Base-by-base conservation (phyloP, 1,140 invertebrate genomes). In the Diploscapter pachys region DNA sequence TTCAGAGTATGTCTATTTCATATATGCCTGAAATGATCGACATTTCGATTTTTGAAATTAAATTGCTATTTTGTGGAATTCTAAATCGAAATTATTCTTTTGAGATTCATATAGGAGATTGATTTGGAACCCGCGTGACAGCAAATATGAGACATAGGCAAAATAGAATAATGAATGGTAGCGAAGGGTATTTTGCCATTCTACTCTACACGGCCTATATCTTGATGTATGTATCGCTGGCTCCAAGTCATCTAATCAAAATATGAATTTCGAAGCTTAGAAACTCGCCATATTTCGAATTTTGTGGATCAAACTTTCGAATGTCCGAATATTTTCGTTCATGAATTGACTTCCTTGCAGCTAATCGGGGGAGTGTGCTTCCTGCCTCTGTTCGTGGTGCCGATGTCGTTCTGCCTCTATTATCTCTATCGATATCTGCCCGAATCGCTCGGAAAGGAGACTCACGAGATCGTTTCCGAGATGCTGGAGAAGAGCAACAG, bases 361-460 rank as follows among this genome's bases (percentile, higher is more conserved):
- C 56, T 74, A 4, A 81, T 82, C 69, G 81, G 80, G 9, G 77
- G 79, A 8, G 72, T 78, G 55, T 77, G 70, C 3, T 71, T 81
- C 56, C 53, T 82, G 6, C 79, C 80, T 4, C 71, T 81, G 4
- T 81, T 81, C 72, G 75, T 82, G 51, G 61, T 81, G 8, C 80
- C 80, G 13, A 82, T 79, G 2, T 67, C 78, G 50, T 13, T 82
- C 9, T 79, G 79, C 59, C 75, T 81, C 31, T 50, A 76, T n/a
- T 73, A 73, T 68, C 74, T 81, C 63, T 81, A 81, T 69, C 61
- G 78, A 5, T 80, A 76, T 54, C 69, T 81, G 65, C 80, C 80
- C 5, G 80, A 81, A 72, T 82, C 80, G 0, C 76, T 80, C 62
- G 73, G 77, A 54, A 75, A 72, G 52, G 79, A 82, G 49, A 81